Evolutionary conservation across 2,888 invertebrate species (phyloP), one percentile per base, ranked within the genome.

Genomic region (Zygothrica quintamaculata): DNA sequence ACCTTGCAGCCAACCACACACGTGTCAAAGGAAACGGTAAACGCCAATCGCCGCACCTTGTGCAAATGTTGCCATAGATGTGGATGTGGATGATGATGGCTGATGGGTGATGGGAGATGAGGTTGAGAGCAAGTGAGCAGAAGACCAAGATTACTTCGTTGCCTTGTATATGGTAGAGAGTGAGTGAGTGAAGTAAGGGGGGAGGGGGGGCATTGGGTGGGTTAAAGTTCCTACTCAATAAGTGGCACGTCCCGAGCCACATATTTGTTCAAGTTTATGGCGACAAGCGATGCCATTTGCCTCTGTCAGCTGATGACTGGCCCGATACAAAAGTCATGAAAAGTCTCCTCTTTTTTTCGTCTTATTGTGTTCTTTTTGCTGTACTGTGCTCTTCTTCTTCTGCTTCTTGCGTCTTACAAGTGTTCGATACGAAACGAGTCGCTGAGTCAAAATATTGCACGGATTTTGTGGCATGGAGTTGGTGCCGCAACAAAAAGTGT

Each of bases 231-330:
- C n/a, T n/a, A n/a, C 52, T 22, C 12, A 73, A 59, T 81, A 84
- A 81, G 85, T 78, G 84, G 80, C 80, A 80, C 80, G 80, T 85
- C 80, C 77, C 65, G 44, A 50, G 80, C 60, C 57, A 76, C 80
- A 80, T 84, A 80, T 80, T 80, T 80, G 80, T 86, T 65, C 86
- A 86, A 80, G 80, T 86, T 86, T 80, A 80, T 82, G 86, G 80
- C 80, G 80, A 86, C 80, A 80, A 84, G 84, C 80, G 77, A 62
- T 82, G 86, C 84, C 80, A 84, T 80, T 80, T 80, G 79, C 79
- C 78, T 61, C 26, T 33, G 65, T 79, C 79, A 82, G 76, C 79
- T 82, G 78, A 85, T 79, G 86, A 82, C 84, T 85, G 84, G 48
- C 68, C 70, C 84, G 84, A 85, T 79, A 79, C 79, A 85, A 85